These are phyloP conservation scores for Elegia similella DNA, from an alignment of 2,888 invertebrate species.

Conservation along the genomic window DNA sequence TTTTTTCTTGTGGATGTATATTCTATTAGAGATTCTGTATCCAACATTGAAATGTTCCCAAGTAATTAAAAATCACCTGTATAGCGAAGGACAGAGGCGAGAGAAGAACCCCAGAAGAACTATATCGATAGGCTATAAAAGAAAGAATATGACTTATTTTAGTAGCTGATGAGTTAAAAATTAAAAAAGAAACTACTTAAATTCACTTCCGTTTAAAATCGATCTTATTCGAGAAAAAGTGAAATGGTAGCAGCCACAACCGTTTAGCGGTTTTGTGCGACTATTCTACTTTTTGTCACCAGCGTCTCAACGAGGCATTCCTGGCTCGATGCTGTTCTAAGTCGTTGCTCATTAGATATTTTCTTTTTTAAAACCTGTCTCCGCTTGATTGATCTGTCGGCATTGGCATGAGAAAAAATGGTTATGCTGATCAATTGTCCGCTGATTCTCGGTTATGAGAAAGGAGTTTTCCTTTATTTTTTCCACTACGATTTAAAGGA, in stretches of 20 bases:
- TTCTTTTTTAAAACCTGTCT: constrained; percentile 43
- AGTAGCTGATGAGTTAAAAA: not conserved
- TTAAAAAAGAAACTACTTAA: not conserved
- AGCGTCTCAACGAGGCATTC: constrained; percentile 29
- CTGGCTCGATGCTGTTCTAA: constrained; percentile 39
- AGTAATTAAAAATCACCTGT: no score
- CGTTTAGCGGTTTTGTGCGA: constrained; percentile 25
- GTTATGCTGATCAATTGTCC: constrained; percentile 8
- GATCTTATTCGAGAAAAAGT: constrained; percentile 7
- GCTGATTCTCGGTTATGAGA: constrained; percentile 1
- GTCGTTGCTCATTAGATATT: constrained; percentile 48
- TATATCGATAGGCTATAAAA: no score
- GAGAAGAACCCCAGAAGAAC: no score
- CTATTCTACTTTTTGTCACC: constrained; percentile 39
- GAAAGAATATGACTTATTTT: no score
- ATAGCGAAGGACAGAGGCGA: no score
- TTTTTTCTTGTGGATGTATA: no score
- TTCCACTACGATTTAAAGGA: no score
- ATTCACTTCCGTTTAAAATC: not conserved
- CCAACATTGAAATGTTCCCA: no score
- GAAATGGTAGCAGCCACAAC: constrained; percentile 24
- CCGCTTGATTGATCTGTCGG: constrained; percentile 50
- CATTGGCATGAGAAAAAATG: constrained; percentile 33
- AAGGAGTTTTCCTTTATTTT: not conserved
- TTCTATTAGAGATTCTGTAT: no score